phyloP scores from a whole-genome alignment of 2,797 vertebrate genomes.

The Sciurus vulgaris region DNA sequence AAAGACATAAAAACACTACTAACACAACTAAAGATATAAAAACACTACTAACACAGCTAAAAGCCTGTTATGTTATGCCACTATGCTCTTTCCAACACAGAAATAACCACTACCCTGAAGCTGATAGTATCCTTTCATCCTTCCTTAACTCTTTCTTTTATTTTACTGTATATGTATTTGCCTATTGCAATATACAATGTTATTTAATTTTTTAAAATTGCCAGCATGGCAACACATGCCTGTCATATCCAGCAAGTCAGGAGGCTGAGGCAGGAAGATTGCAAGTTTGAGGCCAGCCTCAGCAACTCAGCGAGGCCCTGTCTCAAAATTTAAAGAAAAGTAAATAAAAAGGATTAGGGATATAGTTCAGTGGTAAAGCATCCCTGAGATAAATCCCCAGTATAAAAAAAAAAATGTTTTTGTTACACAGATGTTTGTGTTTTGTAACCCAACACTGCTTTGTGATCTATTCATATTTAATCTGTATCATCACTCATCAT shows the following conservation, averaged over 20 bases:
- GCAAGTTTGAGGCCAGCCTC: too few species aligned
- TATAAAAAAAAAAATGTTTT: too few species aligned
- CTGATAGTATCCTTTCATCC: background rate
- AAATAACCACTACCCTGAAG: background rate
- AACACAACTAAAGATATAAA: background rate
- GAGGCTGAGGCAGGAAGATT: too few species aligned
- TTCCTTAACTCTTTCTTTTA: background rate
- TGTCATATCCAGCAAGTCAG: too few species aligned
- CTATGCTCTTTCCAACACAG: too few species aligned
- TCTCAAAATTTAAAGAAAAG: too few species aligned
- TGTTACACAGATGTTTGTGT: background rate
- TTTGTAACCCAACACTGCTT: background rate
- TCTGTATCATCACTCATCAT: background rate
- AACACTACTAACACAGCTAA: background rate
- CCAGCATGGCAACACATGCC: too few species aligned
- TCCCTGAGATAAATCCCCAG: too few species aligned
- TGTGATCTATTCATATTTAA: background rate
- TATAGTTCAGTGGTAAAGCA: too few species aligned
- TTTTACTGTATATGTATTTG: background rate
- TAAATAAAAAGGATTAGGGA: too few species aligned
- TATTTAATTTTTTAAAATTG: background rate
- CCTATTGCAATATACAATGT: background rate
- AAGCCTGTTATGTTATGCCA: background rate
- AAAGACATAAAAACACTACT: background rate
- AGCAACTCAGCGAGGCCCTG: too few species aligned